These are phyloP conservation scores for Acipenser oxyrinchus DNA, from an alignment of 2,797 vertebrate genomes.

Conservation along the genomic window DNA sequence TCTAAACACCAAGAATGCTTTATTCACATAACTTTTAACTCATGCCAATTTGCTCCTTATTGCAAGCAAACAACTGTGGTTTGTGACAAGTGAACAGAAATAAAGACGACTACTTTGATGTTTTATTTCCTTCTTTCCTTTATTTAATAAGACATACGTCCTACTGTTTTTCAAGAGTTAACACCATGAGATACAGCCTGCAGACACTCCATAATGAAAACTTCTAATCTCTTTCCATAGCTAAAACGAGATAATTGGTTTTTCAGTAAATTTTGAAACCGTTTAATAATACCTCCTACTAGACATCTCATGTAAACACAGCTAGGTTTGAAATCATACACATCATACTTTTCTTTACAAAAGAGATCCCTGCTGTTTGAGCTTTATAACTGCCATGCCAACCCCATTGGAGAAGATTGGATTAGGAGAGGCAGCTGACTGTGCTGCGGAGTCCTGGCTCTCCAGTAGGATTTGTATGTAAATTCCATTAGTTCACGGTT, in stretches of 20 bases:
- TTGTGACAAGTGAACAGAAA: too few species aligned
- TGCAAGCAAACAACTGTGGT: too few species aligned
- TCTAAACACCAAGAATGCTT: too few species aligned
- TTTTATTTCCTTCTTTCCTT: too few species aligned
- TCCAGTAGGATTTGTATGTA: constrained; percentile 79
- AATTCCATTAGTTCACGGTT: constrained; percentile 75
- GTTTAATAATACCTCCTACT: constrained; percentile 68
- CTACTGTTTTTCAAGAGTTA: constrained; percentile 1
- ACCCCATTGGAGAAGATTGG: constrained; percentile 76
- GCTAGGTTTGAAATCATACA: constrained; percentile 72
- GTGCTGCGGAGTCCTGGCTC: constrained; percentile 63
- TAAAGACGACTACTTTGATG: too few species aligned
- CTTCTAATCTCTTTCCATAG: constrained; percentile 48
- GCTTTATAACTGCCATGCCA: constrained; percentile 64
- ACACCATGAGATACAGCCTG: constrained; percentile 45
- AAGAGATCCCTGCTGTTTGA: constrained; percentile 74
- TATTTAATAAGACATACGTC: too few species aligned
- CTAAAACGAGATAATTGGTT: constrained; percentile 57
- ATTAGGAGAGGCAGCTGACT: constrained; percentile 76
- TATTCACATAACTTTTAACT: too few species aligned
- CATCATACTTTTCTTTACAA: constrained; percentile 71
- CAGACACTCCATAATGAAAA: constrained; percentile 59
- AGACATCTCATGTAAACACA: constrained; percentile 73
- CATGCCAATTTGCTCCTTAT: too few species aligned
- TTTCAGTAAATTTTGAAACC: constrained; percentile 61